Base-by-base conservation (phyloP, 1,140 invertebrate species). In the Drosophila sp. region DNA sequence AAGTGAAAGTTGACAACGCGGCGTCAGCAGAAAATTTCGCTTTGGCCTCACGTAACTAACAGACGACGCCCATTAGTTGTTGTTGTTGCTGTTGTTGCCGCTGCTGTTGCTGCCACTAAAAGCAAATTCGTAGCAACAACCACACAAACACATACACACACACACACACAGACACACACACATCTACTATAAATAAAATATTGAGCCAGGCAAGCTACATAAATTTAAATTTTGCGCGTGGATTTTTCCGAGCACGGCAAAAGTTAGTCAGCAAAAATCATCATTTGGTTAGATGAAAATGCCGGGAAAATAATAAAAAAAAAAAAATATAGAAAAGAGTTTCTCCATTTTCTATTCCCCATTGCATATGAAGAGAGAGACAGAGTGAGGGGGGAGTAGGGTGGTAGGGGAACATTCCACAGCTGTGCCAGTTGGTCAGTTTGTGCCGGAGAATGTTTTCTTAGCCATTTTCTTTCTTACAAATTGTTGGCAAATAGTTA, bases 1-100 rank as follows among this genome's bases (percentile, higher is more conserved):
- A 87, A 86, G 83, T 87, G 83, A 86, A 86, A 83, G 83, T 86
- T 86, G 83, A 86, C 79, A 83, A 83, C 69, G 83, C 72, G 61
- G 55, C 76, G 66, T 86, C 83, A 86, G 83, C 83, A 87, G 32
- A 83, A 86, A 87, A 77, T 75, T 79, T 87, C 69, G 76, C 70
- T 80, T 79, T 83, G 72, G 67, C 76, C 83, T 72, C 83, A 86
- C 82, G 82, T 87, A 87, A 76, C 67, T 62, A 77, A 69, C 66
- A 75, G 57, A 57, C 74, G 54, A 65, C 73, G 76, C 72, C 75
- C 47, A 83, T 72, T 64, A 58, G 62, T 33, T 30, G 50, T 3
- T 66, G 55, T 56, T 60, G 30, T 56, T 60, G 30, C 25, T 57
- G 41, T 33, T 67, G 38, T 33, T 60, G 70, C 23, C 61, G 74